Evolutionary conservation across 2,888 invertebrate genomes (phyloP).

Genomic region (Ommatoiulus sabulosus): DNA sequence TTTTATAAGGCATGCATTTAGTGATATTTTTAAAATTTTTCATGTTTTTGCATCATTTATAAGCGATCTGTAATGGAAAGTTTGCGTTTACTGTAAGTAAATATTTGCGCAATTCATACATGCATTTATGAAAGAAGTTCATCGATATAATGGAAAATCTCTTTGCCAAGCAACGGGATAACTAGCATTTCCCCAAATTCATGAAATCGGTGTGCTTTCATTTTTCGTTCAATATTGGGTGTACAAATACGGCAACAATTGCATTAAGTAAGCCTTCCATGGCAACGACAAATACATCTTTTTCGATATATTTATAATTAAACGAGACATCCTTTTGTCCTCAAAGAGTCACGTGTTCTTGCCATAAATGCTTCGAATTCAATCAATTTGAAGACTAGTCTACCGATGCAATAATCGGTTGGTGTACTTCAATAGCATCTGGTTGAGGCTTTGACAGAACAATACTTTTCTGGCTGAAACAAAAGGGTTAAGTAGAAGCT

Average conservation of each 20-base stretch:
- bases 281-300: not conserved
- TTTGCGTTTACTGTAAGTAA: not conserved
- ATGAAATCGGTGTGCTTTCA: not conserved
- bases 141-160: not conserved
- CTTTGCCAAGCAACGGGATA: not conserved
- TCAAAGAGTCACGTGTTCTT: not conserved
- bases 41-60: too few species aligned
- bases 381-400: not conserved
- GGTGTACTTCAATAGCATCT: not conserved
- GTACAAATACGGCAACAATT: not conserved
- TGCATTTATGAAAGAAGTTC: not conserved
- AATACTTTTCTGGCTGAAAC: not conserved
- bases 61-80: too few species aligned
- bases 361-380: not conserved
- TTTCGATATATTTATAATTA: not conserved
- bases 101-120: not conserved
- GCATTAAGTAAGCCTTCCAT: not conserved
- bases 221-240: not conserved
- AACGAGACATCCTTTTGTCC: not conserved
- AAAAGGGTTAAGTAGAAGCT: slow-evolving; percentile 1
- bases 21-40: too few species aligned
- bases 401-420: not conserved
- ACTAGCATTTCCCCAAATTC: too few species aligned
- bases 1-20: too few species aligned
- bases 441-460: not conserved